Evolutionary conservation across 2,797 vertebrate species (phyloP).

Genomic region (Muscicapa comitata): DNA sequence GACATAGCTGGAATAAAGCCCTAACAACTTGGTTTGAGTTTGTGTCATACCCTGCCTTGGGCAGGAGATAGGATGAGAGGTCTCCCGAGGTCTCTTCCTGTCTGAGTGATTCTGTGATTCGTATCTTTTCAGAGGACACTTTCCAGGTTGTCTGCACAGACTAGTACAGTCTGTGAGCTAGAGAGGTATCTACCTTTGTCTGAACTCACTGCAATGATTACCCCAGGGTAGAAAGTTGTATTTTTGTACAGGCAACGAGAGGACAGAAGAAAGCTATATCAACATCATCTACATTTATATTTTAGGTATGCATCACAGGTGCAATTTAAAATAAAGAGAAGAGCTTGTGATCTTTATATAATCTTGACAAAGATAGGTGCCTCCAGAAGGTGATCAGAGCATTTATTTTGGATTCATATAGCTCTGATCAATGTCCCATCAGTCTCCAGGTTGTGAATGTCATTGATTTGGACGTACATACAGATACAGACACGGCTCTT

Average conservation of each 20-base stretch:
- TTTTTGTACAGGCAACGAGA: not conserved
- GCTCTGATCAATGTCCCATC: not conserved
- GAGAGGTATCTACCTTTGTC: not conserved
- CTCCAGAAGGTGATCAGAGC: not conserved
- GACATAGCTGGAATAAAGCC: not conserved
- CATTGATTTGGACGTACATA: not conserved
- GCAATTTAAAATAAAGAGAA: slow-evolving; percentile 16
- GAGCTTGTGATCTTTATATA: not conserved
- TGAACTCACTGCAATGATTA: not conserved
- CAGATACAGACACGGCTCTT: not conserved
- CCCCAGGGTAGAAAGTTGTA: not conserved
- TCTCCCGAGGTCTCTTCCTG: rapidly evolving
- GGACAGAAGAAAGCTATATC: not conserved
- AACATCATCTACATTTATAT: not conserved
- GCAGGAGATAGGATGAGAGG: not conserved
- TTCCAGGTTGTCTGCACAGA: not conserved
- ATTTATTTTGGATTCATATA: not conserved
- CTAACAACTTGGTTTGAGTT: not conserved
- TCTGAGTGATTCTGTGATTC: not conserved
- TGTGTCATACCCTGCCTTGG: not conserved
- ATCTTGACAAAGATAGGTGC: not conserved
- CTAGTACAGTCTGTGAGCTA: not conserved
- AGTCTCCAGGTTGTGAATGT: not conserved
- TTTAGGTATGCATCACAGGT: not conserved
- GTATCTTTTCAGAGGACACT: not conserved